Evolutionary conservation across 1,140 invertebrate genomes (phyloP).

Genomic region (Magallana ariakensis): DNA sequence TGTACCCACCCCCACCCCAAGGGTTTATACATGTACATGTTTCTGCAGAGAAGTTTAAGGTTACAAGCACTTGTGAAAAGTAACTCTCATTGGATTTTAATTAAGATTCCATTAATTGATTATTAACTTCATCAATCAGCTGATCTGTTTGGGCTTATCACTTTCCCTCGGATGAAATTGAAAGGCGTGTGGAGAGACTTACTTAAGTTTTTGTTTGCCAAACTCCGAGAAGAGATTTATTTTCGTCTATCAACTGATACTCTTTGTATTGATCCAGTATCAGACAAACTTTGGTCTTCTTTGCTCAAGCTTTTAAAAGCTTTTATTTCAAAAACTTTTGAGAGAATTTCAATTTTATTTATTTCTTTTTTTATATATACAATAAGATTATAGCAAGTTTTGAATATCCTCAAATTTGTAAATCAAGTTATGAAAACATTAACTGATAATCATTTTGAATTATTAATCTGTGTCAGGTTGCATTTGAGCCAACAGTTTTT

Average conservation of each 20-base stretch:
- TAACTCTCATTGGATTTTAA: constrained; percentile 21
- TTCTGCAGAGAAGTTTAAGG: background rate
- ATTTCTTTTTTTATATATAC: too few species aligned
- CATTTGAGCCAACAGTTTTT: too few species aligned
- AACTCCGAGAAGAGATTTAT: background rate
- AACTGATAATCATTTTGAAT: too few species aligned
- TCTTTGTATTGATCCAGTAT: constrained; percentile 11
- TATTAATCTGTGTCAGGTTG: too few species aligned
- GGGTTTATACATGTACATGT: too few species aligned
- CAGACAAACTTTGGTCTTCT: constrained; percentile 15
- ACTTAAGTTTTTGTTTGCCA: constrained; percentile 18
- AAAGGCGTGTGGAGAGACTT: constrained; percentile 12
- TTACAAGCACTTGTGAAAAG: constrained; percentile 23
- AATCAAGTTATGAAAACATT: too few species aligned
- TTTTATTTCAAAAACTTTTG: background rate
- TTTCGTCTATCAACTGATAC: constrained; percentile 12
- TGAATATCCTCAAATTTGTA: too few species aligned
- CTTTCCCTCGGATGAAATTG: background rate
- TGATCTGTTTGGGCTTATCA: constrained; percentile 19
- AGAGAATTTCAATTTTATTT: too few species aligned
- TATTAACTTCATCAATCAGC: constrained; percentile 4
- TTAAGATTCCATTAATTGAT: constrained; percentile 33
- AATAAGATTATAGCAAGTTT: too few species aligned
- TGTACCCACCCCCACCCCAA: too few species aligned
- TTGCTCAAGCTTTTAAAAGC: background rate